Evolutionary conservation across 1,140 invertebrate genomes (phyloP).

Genomic region (Heliconius himera): DNA sequence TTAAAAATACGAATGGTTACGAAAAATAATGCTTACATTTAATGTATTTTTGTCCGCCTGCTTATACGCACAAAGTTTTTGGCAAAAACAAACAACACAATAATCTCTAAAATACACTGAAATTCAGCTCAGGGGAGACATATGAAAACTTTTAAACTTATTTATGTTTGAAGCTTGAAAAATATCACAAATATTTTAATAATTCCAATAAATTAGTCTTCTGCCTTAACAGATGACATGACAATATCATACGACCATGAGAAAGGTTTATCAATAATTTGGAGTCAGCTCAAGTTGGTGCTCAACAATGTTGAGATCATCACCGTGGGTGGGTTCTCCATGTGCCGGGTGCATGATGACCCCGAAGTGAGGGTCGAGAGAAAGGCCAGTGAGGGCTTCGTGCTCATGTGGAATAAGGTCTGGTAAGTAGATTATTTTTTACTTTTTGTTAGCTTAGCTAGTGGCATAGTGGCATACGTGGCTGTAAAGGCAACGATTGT

Average conservation of each 20-base stretch:
- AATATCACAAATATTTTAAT: background rate
- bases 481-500: too few relatives aligned
- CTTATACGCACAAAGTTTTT: too few relatives aligned
- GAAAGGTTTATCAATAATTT: slow-evolving; percentile 62
- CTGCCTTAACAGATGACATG: slow-evolving; percentile 60
- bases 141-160: too few relatives aligned
- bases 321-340: slow-evolving; percentile 86
- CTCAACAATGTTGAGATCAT: slow-evolving; percentile 90
- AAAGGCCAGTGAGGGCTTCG: slow-evolving; percentile 87
- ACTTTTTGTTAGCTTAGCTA: background rate
- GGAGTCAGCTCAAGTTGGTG: slow-evolving; percentile 81
- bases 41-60: too few relatives aligned
- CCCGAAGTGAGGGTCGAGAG: slow-evolving; percentile 86
- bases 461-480: background rate
- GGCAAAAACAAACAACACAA: too few relatives aligned
- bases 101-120: too few relatives aligned
- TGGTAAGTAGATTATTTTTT: slow-evolving; percentile 79
- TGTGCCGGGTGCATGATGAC: slow-evolving; percentile 82
- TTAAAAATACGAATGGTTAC: too few relatives aligned
- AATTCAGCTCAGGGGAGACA: too few relatives aligned
- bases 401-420: slow-evolving; percentile 87
- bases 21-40: too few relatives aligned
- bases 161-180: background rate
- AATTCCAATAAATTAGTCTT: background rate
- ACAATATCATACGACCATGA: slow-evolving; percentile 64